Percentiles rank a stretch among this genome's conserved stretches.
These are phyloP conservation scores for Thereuonema tuberculata DNA, from an alignment of 1,140 invertebrate genomes.

Conservation along the genomic window DNA sequence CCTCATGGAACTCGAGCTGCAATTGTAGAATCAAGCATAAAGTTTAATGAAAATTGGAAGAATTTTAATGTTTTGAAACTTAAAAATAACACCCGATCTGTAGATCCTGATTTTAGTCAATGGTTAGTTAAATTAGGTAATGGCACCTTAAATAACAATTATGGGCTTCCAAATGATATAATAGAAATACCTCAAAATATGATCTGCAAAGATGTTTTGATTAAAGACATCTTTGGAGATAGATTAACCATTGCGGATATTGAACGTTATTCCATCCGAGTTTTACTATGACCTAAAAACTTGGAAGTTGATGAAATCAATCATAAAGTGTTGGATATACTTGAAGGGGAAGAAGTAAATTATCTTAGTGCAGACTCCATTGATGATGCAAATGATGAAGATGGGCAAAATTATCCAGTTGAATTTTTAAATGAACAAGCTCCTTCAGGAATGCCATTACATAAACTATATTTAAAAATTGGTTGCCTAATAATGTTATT, in stretches of 20 bases:
- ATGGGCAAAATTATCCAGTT: neutral
- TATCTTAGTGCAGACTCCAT: neutral
- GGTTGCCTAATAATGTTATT: neutral
- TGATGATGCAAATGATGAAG: neutral
- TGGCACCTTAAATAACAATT: conserved; percentile 9
- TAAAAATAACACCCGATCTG: conserved; percentile 12
- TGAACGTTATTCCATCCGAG: neutral
- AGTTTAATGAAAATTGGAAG: conserved; percentile 19
- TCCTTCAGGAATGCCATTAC: neutral
- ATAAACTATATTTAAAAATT: neutral
- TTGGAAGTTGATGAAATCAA: neutral
- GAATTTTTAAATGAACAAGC: neutral
- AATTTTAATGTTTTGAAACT: conserved; percentile 19
- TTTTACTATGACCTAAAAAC: neutral
- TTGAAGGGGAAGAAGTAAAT: neutral
- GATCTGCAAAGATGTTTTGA: conserved; percentile 4
- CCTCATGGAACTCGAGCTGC: conserved; percentile 11
- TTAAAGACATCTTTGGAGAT: neutral
- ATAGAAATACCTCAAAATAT: conserved; percentile 13
- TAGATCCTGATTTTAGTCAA: conserved; percentile 16
- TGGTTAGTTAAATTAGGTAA: conserved; percentile 19
- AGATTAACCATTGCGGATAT: neutral
- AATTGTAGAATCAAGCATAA: conserved; percentile 19
- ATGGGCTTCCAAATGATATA: conserved; percentile 3
- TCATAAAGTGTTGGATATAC: neutral